phyloP scores from a whole-genome alignment of 2,888 invertebrate species.

The Lottia scabra region DNA sequence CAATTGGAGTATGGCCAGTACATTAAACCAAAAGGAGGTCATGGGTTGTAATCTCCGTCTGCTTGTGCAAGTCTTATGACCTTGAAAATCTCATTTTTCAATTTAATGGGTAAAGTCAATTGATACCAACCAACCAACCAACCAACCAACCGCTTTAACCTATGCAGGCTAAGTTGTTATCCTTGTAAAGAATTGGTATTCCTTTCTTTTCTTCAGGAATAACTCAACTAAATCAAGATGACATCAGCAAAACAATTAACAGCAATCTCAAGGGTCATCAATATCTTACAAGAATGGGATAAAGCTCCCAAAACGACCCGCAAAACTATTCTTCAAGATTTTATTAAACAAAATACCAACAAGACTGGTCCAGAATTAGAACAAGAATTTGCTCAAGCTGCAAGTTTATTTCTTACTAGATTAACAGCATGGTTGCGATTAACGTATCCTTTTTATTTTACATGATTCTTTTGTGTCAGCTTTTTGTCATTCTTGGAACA shows the following conservation, averaged over 20 bases:
- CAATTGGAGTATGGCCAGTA: no score
- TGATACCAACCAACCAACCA: no score
- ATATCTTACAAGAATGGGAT: slow-evolving; percentile 68
- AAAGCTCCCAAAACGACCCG: slow-evolving; percentile 64
- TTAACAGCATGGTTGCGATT: slow-evolving; percentile 67
- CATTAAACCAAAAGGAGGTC: no score
- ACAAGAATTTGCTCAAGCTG: slow-evolving; percentile 68
- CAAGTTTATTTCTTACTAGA: slow-evolving; percentile 67
- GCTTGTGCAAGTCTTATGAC: no score
- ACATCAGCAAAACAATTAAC: slow-evolving; percentile 67
- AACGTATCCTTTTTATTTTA: slow-evolving; percentile 64
- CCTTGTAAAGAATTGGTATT: no score
- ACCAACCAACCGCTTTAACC: no score
- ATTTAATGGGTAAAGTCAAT: no score
- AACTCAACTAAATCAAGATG: slow-evolving; percentile 35
- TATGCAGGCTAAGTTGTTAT: no score
- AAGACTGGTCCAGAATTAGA: slow-evolving; percentile 69
- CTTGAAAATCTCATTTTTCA: no score
- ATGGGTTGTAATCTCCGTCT: no score
- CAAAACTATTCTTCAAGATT: slow-evolving; percentile 65
- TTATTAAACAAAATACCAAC: slow-evolving; percentile 65
- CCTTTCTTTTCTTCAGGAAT: no score
- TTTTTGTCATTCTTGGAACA: neutral
- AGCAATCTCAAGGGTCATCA: slow-evolving; percentile 64
- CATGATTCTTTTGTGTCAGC: neutral